Conservation (phyloP, 2,113 vertebrate genomes). For the Calidris pugnax region DNA sequence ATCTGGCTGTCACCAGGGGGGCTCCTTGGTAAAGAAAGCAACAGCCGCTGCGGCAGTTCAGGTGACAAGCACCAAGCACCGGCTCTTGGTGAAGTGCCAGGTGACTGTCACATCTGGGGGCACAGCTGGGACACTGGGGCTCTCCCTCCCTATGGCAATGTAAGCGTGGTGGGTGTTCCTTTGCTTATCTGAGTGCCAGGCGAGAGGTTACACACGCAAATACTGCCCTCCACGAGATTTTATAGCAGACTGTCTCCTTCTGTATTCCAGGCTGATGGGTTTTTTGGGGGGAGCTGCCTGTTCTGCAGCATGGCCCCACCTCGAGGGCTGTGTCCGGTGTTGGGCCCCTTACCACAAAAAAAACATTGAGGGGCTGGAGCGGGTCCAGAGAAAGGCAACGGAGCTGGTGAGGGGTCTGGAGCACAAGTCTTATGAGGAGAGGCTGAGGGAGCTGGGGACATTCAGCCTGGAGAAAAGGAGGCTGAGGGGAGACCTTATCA, state of each 20-base stretch:
- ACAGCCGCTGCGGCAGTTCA: neutral
- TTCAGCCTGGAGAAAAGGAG: no score
- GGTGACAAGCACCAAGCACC: neutral
- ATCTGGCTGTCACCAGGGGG: conserved; percentile 2
- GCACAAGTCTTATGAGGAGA: no score
- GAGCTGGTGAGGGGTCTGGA: no score
- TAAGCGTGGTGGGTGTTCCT: fast-evolving
- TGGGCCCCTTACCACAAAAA: no score
- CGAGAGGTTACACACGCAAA: fast-evolving
- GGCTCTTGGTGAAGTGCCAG: neutral
- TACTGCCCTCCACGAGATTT: neutral
- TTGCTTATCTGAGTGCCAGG: neutral
- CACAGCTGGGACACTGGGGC: neutral
- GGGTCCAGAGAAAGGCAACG: no score
- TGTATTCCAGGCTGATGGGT: fast-evolving
- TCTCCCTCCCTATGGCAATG: fast-evolving
- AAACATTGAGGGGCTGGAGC: no score
- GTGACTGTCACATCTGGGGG: neutral
- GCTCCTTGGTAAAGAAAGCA: neutral
- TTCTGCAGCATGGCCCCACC: neutral
- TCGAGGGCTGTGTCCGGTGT: no score
- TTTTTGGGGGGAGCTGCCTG: neutral
- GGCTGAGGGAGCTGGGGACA: no score
- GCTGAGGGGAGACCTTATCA: no score
- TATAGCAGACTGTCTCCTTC: fast-evolving